Evolutionary conservation across 2,797 vertebrate genomes (phyloP), one percentile per base, ranked within the genome.

Genomic region (Scolopax bukidnonensis): DNA sequence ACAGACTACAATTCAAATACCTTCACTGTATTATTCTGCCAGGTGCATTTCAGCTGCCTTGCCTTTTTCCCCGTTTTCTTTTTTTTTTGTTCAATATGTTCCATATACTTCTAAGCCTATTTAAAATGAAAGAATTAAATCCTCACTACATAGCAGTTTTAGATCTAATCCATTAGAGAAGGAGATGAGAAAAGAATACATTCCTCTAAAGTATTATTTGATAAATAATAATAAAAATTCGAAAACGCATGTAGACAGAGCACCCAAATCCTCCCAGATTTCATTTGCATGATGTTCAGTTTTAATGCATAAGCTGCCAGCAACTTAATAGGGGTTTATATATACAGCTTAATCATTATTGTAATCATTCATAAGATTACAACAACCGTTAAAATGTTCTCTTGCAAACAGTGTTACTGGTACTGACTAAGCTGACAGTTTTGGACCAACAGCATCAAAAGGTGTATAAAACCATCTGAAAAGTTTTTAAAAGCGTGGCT

Each of bases 1-100:
- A 88, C 68, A 75, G 71, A 92, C 75, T 89, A 43, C 65, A 90
- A 48, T 81, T 89, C 33, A 90, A 88, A 64, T 79, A 85, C 32
- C 20, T 84, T 76, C 4, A 79, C 88, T 54, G 12, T 84, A 30
- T 60, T 86, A 64, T 79, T 93, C 60, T 92, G 50, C 27, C 67
- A 81, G 41, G 33, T 70, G 41, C 45, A 48, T 87, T 95, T 84
- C 67, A 84, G 18, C 43, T 86, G 48, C 45, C 43, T 81, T 79
- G 40, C 18, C 23, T 54, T 90, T 89, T 70, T 77, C 63, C 63
- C 11, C 36, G 5, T 27, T 24, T 28, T 36, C 10, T 11, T 33
- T 54, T 3, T 43, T 71, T 83, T 5, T 61, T 20, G 9, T 16
- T 63, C 9, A 60, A 16, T 48, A 3, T 20, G 9, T 16, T 63